Evolutionary conservation across 1,140 invertebrate genomes (phyloP).

Genomic region (Plutomurus gul): DNA sequence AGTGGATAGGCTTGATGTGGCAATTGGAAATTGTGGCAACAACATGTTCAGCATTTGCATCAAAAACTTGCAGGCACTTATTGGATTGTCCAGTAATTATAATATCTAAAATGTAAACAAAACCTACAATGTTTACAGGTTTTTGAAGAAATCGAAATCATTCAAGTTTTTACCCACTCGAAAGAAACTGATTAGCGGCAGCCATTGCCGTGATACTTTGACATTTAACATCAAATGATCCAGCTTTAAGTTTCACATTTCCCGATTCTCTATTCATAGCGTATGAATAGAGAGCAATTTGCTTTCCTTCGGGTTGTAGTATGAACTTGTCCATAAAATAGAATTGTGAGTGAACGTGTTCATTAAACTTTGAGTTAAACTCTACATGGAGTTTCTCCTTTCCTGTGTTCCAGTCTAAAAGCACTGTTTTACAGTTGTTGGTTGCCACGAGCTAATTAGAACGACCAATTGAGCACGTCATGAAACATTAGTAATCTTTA

Average conservation of each 20-base stretch:
- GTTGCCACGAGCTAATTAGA: slow-evolving; percentile 33
- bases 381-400: slow-evolving; percentile 30
- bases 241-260: slow-evolving; percentile 31
- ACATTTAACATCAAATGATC: slow-evolving; percentile 27
- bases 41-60: slow-evolving; percentile 42
- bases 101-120: slow-evolving; percentile 29
- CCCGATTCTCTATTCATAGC: not conserved
- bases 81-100: slow-evolving; percentile 42
- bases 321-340: slow-evolving; percentile 53
- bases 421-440: slow-evolving; percentile 38
- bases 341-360: slow-evolving; percentile 46
- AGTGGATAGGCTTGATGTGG: slow-evolving; percentile 37
- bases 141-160: not conserved
- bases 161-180: slow-evolving; percentile 32
- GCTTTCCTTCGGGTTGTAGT: slow-evolving; percentile 48
- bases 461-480: too few relatives aligned
- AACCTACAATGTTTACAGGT: not conserved
- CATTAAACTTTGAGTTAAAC: slow-evolving; percentile 50
- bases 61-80: slow-evolving; percentile 38
- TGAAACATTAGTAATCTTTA: not conserved
- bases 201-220: slow-evolving; percentile 47
- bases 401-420: slow-evolving; percentile 35
- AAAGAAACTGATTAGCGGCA: slow-evolving; percentile 51
- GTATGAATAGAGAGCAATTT: slow-evolving; percentile 43
- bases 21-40: slow-evolving; percentile 23